Evolutionary conservation across 2,113 vertebrate genomes (phyloP).

Genomic region (Coptodon bakossiorum): DNA sequence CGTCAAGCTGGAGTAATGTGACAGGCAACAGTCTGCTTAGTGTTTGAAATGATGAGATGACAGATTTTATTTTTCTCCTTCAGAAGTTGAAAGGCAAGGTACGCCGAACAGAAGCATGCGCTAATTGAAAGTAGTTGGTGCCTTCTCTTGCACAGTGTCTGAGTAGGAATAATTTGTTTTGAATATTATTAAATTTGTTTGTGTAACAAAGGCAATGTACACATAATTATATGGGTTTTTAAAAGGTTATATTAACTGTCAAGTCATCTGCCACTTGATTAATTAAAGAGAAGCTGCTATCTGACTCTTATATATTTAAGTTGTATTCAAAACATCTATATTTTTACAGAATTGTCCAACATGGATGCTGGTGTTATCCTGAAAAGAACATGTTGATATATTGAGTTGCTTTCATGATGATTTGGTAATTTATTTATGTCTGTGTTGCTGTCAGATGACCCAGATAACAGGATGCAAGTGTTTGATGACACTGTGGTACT

Average conservation of each 20-base stretch:
- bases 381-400: not conserved
- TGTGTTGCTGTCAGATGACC: conserved; percentile 41
- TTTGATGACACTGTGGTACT: conserved; percentile 75
- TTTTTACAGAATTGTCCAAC: not conserved
- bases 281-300: not conserved
- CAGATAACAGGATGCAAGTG: conserved; percentile 4
- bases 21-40: not conserved
- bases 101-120: not conserved
- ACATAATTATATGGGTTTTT: not conserved
- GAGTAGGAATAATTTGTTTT: not conserved
- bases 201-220: not conserved
- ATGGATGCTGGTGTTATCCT: not conserved
- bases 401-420: not conserved
- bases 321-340: not conserved
- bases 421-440: not conserved
- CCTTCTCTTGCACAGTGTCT: not conserved
- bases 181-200: not conserved
- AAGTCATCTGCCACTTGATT: not conserved
- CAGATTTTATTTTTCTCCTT: not conserved
- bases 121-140: not conserved
- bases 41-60: not conserved
- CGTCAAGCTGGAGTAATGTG: not conserved
- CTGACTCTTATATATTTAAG: not conserved
- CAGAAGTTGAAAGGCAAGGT: not conserved
- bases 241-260: not conserved